Conservation (phyloP, 2,797 vertebrate species). For the Manis crassicaudata region DNA sequence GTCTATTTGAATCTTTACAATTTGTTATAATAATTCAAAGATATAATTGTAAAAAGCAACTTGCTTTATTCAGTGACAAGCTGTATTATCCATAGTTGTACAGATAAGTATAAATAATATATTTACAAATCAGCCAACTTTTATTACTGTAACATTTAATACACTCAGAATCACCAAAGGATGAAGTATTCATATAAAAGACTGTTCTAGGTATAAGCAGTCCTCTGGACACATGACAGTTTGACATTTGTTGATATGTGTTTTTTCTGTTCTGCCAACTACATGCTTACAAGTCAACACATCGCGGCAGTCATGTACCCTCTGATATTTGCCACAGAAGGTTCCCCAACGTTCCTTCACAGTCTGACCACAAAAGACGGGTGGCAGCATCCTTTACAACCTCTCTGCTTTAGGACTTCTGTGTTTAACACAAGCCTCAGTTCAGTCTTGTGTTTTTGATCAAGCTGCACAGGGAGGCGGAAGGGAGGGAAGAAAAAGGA, state of each 20-base stretch:
- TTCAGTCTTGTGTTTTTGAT: no score
- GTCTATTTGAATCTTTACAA: not conserved
- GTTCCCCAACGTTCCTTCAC: not conserved
- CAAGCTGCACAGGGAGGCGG: not conserved
- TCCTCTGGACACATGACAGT: not conserved
- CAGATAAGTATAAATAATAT: not conserved
- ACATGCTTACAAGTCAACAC: not conserved
- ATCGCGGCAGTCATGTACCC: not conserved
- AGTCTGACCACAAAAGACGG: not conserved
- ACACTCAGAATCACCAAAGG: not conserved
- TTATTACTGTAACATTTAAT: not conserved
- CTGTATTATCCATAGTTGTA: not conserved
- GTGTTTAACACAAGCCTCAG: not conserved
- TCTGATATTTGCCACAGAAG: not conserved
- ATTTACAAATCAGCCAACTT: not conserved
- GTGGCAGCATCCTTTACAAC: not conserved
- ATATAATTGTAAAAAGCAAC: not conserved
- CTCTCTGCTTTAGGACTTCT: not conserved
- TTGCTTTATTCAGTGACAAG: not conserved
- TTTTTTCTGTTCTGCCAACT: not conserved
- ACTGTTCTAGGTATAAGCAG: not conserved
- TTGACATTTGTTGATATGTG: not conserved
- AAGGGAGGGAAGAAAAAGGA: not conserved
- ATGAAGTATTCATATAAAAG: not conserved
- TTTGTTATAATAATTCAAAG: constrained; percentile 15